Conservation (phyloP, 2,113 vertebrate species). For the Panurus biarmicus region DNA sequence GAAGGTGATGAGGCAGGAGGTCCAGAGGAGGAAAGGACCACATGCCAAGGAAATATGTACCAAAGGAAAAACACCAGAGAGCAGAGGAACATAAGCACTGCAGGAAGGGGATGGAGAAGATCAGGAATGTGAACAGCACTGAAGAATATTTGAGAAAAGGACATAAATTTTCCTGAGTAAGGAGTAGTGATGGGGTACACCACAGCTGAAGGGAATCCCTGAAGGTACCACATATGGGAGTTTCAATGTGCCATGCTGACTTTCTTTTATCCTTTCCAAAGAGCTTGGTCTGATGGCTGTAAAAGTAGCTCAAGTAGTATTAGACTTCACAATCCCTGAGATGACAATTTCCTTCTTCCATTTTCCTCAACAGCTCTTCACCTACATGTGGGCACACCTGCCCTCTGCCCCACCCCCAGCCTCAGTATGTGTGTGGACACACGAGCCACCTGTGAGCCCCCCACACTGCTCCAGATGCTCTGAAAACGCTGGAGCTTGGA, state of each 20-base stretch:
- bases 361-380: neutral
- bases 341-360: neutral
- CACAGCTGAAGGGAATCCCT: neutral
- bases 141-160: neutral
- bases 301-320: neutral
- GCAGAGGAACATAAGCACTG: neutral
- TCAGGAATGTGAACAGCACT: neutral
- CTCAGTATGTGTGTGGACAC: fast-evolving
- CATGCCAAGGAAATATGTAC: neutral
- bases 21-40: neutral
- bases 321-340: neutral
- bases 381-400: neutral
- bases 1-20: neutral
- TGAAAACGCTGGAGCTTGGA: neutral
- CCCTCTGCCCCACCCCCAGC: neutral
- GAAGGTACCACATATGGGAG: neutral
- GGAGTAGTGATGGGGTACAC: neutral
- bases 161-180: neutral
- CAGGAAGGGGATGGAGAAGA: neutral
- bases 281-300: neutral
- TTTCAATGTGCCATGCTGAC: neutral
- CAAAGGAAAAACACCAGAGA: neutral
- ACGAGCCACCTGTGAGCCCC: fast-evolving
- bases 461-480: neutral
- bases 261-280: neutral